Evolutionary conservation across 2,888 invertebrate genomes (phyloP), one percentile per base, ranked within the genome.

Genomic region (Troides oblongomaculatus): DNA sequence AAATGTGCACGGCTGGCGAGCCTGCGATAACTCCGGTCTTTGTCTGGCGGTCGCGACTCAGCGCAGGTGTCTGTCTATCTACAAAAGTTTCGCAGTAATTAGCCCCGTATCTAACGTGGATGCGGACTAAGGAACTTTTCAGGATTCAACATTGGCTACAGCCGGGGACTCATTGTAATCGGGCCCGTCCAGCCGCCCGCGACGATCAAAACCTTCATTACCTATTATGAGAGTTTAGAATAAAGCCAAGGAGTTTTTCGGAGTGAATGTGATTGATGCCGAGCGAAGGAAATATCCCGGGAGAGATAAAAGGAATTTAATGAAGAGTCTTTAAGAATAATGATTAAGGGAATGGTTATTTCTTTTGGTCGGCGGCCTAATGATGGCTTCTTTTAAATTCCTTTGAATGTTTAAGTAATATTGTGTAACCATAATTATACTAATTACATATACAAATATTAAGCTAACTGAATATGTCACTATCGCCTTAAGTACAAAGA

Each of bases 221-320:
- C 91, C 92, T 92, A 92, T 92, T 92, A 92, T 90, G 91, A 91
- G 92, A 92, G 90, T 92, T 92, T 91, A 92, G 90, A 92, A 92
- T 92, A 90, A 92, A 90, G 90, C 90, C 90, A 91, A 90, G 88
- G 90, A 92, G 90, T 91, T 92, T 92, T 92, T 92, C 87, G 86
- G 81, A 91, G 88, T 89, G 90, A 90, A 91, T 92, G 90, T 92
- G 92, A 92, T 92, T 92, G 92, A 92, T 92, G 91, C 90, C 85
- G 81, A 87, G 81, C 85, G 84, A 86, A 90, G 89, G 87, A 91
- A 92, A 92, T 90, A 91, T 90, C 92, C 89, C 85, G 86, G 83
- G 87, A 90, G 88, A 92, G 90, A 92, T 91, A 91, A 92, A 92
- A 92, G 90, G 92, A 92, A 90, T 92, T 91, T 92, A 91, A 92